A percentile compares a stretch with the other conserved stretches of the same genome.
Evolutionary conservation across 2,888 invertebrate species (phyloP).

Genomic region (Drosophila conformis): DNA sequence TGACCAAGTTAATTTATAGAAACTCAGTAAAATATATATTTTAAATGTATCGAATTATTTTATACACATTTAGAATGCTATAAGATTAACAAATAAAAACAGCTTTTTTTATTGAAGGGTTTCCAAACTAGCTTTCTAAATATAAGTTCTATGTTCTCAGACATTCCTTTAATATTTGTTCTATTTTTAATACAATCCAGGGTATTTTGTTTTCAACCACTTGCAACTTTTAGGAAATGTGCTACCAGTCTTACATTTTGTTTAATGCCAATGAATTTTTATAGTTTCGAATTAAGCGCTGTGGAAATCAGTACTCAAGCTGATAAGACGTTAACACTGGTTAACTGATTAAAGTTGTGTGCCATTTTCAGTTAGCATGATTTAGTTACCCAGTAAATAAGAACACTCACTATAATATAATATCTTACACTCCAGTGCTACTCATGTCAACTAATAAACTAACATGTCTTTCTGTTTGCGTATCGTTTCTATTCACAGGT

Average conservation of each 20-base stretch:
- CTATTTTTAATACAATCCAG: background rate
- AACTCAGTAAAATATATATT: background rate
- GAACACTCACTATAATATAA: background rate
- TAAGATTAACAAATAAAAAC: background rate
- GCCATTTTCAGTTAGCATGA: background rate
- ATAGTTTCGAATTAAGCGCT: background rate
- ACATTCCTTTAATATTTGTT: background rate
- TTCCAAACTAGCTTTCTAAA: background rate
- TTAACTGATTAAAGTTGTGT: background rate
- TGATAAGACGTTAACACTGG: background rate
- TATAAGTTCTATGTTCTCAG: background rate
- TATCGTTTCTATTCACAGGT: slow-evolving; percentile 78
- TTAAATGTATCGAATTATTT: background rate
- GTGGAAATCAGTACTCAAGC: background rate
- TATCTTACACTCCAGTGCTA: background rate
- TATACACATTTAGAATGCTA: background rate
- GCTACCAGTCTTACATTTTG: background rate
- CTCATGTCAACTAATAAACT: slow-evolving; percentile 37
- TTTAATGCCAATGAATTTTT: background rate
- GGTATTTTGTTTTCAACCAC: background rate
- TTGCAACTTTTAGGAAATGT: background rate
- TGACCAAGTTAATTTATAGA: background rate
- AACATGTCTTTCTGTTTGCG: slow-evolving; percentile 56
- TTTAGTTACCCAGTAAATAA: background rate
- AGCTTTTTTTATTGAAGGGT: rapidly evolving